Conservation (phyloP, 2,797 vertebrate genomes). For the Molossus alvarezi region DNA sequence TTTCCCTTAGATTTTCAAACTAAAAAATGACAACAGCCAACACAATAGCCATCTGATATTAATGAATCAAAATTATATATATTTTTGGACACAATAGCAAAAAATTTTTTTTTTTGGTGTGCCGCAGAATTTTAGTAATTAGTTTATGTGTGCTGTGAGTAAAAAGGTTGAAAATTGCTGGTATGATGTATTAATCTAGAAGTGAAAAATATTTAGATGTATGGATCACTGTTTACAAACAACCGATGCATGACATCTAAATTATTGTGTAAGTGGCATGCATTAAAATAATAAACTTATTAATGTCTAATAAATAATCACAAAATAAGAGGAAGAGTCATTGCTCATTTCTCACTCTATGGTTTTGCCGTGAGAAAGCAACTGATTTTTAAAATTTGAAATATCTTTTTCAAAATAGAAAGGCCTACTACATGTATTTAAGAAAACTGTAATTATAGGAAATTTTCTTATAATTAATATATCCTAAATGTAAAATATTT, state of each 20-base stretch:
- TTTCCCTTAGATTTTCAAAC: neutral
- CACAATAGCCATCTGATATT: no score
- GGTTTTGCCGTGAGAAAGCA: neutral
- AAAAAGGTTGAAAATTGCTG: neutral
- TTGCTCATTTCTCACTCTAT: neutral
- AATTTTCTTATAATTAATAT: neutral
- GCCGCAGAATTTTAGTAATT: neutral
- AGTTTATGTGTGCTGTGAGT: neutral
- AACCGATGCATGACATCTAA: neutral
- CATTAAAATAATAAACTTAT: neutral
- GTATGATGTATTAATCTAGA: neutral
- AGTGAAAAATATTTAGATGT: conserved; percentile 10
- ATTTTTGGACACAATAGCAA: neutral
- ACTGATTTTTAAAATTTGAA: neutral
- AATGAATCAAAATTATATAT: neutral
- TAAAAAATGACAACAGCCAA: neutral
- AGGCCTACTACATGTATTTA: neutral
- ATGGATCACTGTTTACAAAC: neutral
- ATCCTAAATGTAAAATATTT: conserved; percentile 57
- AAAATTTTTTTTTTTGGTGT: neutral
- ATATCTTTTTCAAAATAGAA: conserved; percentile 44
- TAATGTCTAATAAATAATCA: neutral
- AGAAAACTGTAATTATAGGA: conserved; percentile 44
- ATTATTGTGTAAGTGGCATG: neutral
- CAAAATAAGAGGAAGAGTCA: neutral